Evolutionary conservation across 2,113 vertebrate genomes (phyloP).

Genomic region (Neolamprologus toae): DNA sequence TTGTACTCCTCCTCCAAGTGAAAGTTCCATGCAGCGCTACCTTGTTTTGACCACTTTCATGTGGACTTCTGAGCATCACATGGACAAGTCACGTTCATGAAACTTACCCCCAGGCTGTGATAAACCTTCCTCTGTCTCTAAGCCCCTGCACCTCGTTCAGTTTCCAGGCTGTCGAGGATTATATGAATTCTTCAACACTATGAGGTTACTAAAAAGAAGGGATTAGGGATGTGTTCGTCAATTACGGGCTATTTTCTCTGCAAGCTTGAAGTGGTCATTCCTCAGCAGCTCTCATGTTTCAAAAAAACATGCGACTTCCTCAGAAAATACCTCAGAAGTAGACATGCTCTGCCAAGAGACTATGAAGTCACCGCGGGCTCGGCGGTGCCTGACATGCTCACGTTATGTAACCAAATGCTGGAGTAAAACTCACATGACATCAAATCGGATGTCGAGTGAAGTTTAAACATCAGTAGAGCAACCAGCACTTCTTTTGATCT

Average conservation of each 20-base stretch:
- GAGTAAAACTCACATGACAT: constrained; percentile 29
- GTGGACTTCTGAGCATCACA: not conserved
- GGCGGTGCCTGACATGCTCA: not conserved
- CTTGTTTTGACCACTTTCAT: not conserved
- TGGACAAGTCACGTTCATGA: not conserved
- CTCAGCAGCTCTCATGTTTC: constrained; percentile 17
- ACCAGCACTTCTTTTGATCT: not conserved
- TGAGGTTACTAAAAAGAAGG: not conserved
- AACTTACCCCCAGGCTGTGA: not conserved
- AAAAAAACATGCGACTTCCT: not conserved
- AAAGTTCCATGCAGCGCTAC: not conserved
- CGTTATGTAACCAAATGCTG: constrained; percentile 31
- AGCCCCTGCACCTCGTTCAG: not conserved
- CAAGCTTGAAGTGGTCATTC: not conserved
- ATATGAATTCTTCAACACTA: not conserved
- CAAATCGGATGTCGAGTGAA: not conserved
- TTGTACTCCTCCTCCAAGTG: not conserved
- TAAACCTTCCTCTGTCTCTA: not conserved
- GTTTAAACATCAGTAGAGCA: not conserved
- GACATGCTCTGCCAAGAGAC: constrained; percentile 1
- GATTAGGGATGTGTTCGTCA: not conserved
- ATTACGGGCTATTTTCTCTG: not conserved
- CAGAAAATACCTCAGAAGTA: constrained; percentile 14
- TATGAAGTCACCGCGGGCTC: constrained; percentile 25
- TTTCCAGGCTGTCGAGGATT: not conserved